Evolutionary conservation across 2,797 vertebrate species (phyloP), one percentile per base, ranked within the genome.

Genomic region (Novumbra hubbsi): DNA sequence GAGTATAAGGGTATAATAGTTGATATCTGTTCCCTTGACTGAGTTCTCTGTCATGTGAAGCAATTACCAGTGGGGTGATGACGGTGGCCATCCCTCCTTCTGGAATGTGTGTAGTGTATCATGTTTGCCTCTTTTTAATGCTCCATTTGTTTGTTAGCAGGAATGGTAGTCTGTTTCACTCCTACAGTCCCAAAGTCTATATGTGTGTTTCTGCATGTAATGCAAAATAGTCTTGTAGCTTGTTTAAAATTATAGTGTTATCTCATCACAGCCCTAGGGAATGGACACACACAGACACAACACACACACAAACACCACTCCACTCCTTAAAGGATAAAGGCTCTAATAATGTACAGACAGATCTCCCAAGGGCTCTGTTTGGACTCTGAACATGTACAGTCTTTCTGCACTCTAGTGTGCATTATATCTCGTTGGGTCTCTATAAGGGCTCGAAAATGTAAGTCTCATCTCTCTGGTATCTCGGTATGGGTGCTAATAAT

Each of bases 1-100:
- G 38, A 66, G n/a, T n/a, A n/a, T n/a, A n/a, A n/a, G n/a, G 70
- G 68, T 32, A 12, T 30, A 68, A 68, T 30, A 55, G 49, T 34
- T 65, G 30, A 32, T 65, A 28, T 65, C 28, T 64, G 63, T 64
- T 64, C 15, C 19, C 30, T 28, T 65, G 63, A 32, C 16, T 17
- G 16, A 65, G 27, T 65, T 28, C 16, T 19, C 15, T 17, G 27
- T 9, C 63, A 30, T 64, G 63, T 17, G 63, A 65, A 14, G 16
- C 30, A 32, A 30, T 30, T 5, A 30, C 16, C 5, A 32, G 12
- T 32, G 28, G 15, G 62, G 14, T 14, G 60, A 63, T 30, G 27
- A 63, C 24, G 6, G 27, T 30, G 60, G 27, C 60, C 24, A 14
- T 30, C 62, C 57, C 57, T 4, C n/a, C 27, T 14, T 24, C 52